Evolutionary conservation across 2,888 invertebrate species (phyloP).

Genomic region (Phlogophora meticulosa): DNA sequence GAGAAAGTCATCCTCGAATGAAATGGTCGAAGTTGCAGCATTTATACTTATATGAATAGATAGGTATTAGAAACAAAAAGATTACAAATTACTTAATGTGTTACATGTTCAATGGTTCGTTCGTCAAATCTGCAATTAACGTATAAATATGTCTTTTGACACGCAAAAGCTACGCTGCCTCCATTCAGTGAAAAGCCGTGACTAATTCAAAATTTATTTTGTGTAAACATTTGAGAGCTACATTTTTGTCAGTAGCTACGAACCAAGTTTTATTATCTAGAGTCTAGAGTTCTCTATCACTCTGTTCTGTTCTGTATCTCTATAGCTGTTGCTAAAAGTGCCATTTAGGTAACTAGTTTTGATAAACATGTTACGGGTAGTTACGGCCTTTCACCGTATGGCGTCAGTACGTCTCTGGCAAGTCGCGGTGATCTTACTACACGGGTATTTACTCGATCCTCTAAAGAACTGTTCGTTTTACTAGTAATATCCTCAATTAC

Average conservation of each 20-base stretch:
- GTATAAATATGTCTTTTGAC: slow-evolving; percentile 85
- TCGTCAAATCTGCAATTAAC: slow-evolving; percentile 63
- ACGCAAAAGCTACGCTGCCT: slow-evolving; percentile 76
- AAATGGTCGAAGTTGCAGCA: slow-evolving; percentile 25
- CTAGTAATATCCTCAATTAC: slow-evolving; percentile 74
- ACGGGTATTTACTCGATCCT: slow-evolving; percentile 55
- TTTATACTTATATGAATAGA: slow-evolving; percentile 11
- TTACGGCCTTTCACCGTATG: no score
- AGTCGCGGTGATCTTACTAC: slow-evolving; percentile 48
- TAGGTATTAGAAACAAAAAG: slow-evolving; percentile 25
- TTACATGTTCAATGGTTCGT: slow-evolving; percentile 55
- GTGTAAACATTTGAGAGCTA: no score
- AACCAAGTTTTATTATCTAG: no score
- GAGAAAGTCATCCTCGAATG: slow-evolving; percentile 1
- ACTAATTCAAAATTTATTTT: no score
- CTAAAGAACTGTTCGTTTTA: slow-evolving; percentile 70
- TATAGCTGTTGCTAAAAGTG: no score
- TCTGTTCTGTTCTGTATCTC: no score
- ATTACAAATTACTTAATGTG: slow-evolving; percentile 27
- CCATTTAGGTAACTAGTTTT: no score
- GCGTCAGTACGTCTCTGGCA: slow-evolving; percentile 48
- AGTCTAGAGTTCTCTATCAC: no score
- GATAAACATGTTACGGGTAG: no score
- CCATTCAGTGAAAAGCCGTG: no score
- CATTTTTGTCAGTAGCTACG: no score